These are phyloP conservation scores for Eulithis testata DNA, from an alignment of 2,888 invertebrate species.

Conservation along the genomic window DNA sequence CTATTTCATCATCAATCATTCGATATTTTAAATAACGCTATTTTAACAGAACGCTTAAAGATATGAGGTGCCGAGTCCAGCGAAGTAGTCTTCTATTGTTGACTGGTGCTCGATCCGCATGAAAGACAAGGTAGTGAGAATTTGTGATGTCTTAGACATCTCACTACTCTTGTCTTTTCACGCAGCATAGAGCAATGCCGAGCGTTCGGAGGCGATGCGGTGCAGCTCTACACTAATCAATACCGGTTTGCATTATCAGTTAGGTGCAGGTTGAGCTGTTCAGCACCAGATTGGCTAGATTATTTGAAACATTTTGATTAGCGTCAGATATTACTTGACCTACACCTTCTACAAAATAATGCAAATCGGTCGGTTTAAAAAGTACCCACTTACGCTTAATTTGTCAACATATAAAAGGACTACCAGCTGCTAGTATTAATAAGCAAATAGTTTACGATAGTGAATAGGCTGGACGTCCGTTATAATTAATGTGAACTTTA, in stretches of 20 bases:
- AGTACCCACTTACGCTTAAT: constrained; percentile 7
- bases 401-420: constrained; percentile 1
- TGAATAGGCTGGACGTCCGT: neutral
- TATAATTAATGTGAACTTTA: constrained; percentile 5
- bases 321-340: neutral
- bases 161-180: constrained; percentile 99
- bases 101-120: constrained; percentile 86
- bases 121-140: constrained; percentile 99
- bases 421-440: neutral
- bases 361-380: constrained; percentile 5
- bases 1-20: too few relatives aligned
- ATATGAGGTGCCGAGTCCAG: constrained; percentile 23
- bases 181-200: constrained; percentile 81
- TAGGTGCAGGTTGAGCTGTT: neutral
- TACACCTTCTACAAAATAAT: constrained; percentile 9
- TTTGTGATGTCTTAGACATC: constrained; percentile 88
- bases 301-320: neutral
- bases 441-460: neutral
- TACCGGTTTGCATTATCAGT: constrained; percentile 3
- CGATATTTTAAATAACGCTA: neutral
- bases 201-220: constrained; percentile 24
- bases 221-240: constrained; percentile 14
- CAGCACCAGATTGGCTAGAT: neutral
- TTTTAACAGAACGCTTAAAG: constrained; percentile 15
- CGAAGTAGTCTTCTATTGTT: constrained; percentile 44